A percentile compares a stretch with the other conserved stretches of the same genome.
These are phyloP conservation scores for Arizona elegans DNA, from an alignment of 2,113 vertebrate genomes.

Conservation along the genomic window DNA sequence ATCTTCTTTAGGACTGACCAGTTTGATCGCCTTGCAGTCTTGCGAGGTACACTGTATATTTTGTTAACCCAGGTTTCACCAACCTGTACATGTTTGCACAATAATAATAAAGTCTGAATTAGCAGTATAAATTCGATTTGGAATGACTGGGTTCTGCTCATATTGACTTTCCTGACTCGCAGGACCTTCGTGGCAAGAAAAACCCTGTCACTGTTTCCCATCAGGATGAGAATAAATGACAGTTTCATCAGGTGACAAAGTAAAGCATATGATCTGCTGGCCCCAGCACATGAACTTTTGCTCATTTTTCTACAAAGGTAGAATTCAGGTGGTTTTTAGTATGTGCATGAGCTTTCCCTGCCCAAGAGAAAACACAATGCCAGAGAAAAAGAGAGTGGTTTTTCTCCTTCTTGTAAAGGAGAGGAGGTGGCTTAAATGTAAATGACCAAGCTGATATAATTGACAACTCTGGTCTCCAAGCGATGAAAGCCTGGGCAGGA, in stretches of 20 bases:
- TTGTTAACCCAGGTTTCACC: neutral
- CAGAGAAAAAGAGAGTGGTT: neutral
- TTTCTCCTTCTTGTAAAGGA: conserved; percentile 5
- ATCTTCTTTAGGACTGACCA: too few species aligned
- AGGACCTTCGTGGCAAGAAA: conserved; percentile 67
- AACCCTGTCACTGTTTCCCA: conserved; percentile 62
- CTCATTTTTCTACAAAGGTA: conserved; percentile 65
- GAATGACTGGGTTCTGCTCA: conserved; percentile 66
- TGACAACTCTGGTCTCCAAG: neutral
- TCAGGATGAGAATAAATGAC: conserved; percentile 69
- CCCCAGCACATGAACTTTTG: conserved; percentile 70
- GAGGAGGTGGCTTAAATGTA: conserved; percentile 12
- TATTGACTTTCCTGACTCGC: conserved; percentile 58
- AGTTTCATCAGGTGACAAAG: conserved; percentile 68
- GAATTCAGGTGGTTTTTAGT: conserved; percentile 67
- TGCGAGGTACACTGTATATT: neutral
- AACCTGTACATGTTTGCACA: neutral
- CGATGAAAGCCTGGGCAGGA: neutral
- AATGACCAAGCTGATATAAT: conserved; percentile 41
- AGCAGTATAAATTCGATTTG: conserved; percentile 69
- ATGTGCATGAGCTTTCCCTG: neutral
- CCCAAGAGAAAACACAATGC: conserved; percentile 7
- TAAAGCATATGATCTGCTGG: conserved; percentile 74
- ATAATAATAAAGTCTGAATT: conserved; percentile 53
- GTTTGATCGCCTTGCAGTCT: too few species aligned